A percentile compares a stretch with the other conserved stretches of the same genome.
Evolutionary conservation across 2,888 invertebrate species (phyloP).

Genomic region (Chromoteleia sp.): DNA sequence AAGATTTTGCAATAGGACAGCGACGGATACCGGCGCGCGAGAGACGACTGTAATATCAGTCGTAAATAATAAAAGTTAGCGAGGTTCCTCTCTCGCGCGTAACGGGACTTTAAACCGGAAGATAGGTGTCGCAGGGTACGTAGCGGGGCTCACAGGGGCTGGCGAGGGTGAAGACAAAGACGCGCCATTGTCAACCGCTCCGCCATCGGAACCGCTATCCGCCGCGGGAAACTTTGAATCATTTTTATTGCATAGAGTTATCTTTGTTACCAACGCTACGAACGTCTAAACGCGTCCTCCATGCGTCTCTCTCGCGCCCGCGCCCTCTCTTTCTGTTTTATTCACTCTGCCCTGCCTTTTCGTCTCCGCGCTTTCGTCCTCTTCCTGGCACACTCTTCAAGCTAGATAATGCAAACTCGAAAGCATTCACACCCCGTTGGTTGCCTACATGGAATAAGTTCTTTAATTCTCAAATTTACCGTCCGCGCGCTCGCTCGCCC

Average conservation of each 20-base stretch:
- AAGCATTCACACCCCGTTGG: conserved; percentile 85
- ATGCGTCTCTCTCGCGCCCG: conserved; percentile 75
- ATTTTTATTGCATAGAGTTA: conserved; percentile 85
- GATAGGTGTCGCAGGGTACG: conserved; percentile 84
- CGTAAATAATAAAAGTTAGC: conserved; percentile 85
- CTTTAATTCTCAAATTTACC: conserved; percentile 85
- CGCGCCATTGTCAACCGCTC: conserved; percentile 84
- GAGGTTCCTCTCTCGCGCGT: conserved; percentile 83
- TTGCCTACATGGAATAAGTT: conserved; percentile 85
- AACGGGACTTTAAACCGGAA: conserved; percentile 84
- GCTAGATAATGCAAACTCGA: conserved; percentile 83
- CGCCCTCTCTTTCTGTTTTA: conserved; percentile 72
- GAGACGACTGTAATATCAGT: conserved; percentile 83
- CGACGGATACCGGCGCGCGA: conserved; percentile 68
- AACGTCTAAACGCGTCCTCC: conserved; percentile 84
- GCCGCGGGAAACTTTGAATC: conserved; percentile 85
- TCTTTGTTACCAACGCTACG: conserved; percentile 84
- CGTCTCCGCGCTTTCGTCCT: conserved; percentile 75
- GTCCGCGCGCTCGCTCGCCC: conserved; percentile 71
- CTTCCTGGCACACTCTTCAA: conserved; percentile 72
- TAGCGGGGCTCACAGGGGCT: conserved; percentile 71
- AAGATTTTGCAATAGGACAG: conserved; percentile 68
- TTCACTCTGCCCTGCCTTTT: conserved; percentile 74
- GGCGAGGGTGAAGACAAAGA: conserved; percentile 83
- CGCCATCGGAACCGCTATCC: conserved; percentile 84